These are phyloP conservation scores for Drosophila borborema DNA, from an alignment of 2,888 invertebrate genomes.

Conservation along the genomic window DNA sequence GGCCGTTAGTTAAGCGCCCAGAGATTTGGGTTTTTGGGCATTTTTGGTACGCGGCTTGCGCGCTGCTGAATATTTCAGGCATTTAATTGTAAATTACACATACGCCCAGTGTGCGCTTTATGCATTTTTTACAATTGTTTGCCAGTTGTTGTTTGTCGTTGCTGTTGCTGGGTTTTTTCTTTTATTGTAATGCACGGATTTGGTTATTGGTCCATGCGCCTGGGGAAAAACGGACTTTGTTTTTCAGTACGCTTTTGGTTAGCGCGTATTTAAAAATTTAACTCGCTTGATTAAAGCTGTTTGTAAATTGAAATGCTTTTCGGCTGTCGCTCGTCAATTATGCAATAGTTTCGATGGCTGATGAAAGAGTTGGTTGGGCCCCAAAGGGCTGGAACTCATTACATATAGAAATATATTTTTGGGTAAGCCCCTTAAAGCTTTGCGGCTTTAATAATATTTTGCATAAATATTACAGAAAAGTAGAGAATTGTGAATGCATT, in stretches of 20 bases:
- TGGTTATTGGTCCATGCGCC: slow-evolving; percentile 59
- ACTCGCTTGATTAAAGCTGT: slow-evolving; percentile 59
- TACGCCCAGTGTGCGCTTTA: slow-evolving; percentile 67
- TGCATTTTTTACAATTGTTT: slow-evolving; percentile 69
- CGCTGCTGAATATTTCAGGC: slow-evolving; percentile 70
- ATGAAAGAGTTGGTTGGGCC: slow-evolving; percentile 33
- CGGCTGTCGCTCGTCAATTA: slow-evolving; percentile 43
- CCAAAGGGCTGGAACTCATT: slow-evolving; percentile 11
- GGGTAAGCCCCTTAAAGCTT: neutral
- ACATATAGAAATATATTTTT: neutral
- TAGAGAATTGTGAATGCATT: neutral
- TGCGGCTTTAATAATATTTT: neutral
- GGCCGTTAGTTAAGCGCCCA: slow-evolving; percentile 58
- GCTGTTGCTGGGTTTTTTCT: slow-evolving; percentile 14
- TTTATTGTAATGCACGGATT: slow-evolving; percentile 63
- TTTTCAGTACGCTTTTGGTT: slow-evolving; percentile 14
- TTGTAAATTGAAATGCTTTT: slow-evolving; percentile 40
- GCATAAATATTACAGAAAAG: neutral
- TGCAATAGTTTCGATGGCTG: slow-evolving; percentile 35
- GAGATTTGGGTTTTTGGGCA: slow-evolving; percentile 61
- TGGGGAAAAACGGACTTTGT: slow-evolving; percentile 38
- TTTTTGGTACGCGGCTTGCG: slow-evolving; percentile 35
- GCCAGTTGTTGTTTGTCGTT: slow-evolving; percentile 39
- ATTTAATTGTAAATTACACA: slow-evolving; percentile 81
- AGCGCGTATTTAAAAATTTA: slow-evolving; percentile 53